Evolutionary conservation across 2,797 vertebrate genomes (phyloP), one percentile per base, ranked within the genome.

Genomic region (Rhinogobio ventralis): DNA sequence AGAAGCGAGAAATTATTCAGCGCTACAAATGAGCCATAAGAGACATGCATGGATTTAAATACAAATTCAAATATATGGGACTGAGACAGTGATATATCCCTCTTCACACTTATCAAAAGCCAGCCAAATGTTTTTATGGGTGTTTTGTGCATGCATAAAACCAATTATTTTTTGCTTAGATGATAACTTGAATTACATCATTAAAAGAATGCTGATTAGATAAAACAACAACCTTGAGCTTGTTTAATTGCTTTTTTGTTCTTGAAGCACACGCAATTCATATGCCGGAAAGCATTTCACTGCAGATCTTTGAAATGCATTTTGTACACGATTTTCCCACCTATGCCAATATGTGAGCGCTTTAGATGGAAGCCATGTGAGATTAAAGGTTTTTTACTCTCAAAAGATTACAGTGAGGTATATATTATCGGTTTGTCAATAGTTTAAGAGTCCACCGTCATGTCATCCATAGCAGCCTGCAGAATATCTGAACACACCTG

Each of bases 1-100:
- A 92, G 91, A 92, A 87, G 84, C 85, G 89, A 87, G 82, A 89
- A 90, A 90, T 90, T 83, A 93, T 92, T 93, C 92, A 93, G 89
- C 88, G 92, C 75, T 64, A 80, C 88, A 93, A 93, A 93, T 93
- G 89, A 93, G 93, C 62, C 28, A 73, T 89, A 82, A 90, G 90
- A 87, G 88, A 75, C 87, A 91, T 53, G 68, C 49, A 67, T 88
- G 89, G 89, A 92, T 93, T 90, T 90, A 87, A 94, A 92, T 89
- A 86, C 90, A 83, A 73, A 55, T 67, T 72, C 25, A 69, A 71
- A 71, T n/a, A 87, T n/a, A 25, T 76, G 77, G 87, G 83, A 91
- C 86, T 87, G 87, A 86, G 88, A 88, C 87, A 88, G 91, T 89
- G 69, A 36, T 69, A 15, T 25, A n/a, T 85, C 68, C 53, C 66